Conservation (phyloP, 2,888 invertebrate genomes). For the Ophion obscuratus region DNA sequence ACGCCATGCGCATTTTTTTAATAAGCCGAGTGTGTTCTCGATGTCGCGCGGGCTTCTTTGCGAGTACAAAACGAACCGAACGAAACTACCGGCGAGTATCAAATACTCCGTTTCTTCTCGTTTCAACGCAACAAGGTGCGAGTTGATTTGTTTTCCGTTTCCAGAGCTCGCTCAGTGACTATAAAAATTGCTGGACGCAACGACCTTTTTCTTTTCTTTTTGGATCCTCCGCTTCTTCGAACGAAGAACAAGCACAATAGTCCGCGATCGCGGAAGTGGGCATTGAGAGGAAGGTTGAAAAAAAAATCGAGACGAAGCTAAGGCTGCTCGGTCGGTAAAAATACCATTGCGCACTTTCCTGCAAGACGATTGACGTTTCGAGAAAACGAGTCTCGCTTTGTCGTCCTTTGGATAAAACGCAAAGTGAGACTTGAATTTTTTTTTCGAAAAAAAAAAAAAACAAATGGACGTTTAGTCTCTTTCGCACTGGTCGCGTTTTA, state of each 20-base stretch:
- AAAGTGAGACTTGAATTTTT: not conserved
- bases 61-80: conserved; percentile 46
- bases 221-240: no score
- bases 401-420: not conserved
- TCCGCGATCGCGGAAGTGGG: not conserved
- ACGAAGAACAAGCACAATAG: not conserved
- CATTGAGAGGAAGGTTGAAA: not conserved
- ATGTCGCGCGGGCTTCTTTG: conserved; percentile 6
- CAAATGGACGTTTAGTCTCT: no score
- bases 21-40: not conserved
- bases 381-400: not conserved
- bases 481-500: not conserved
- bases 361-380: not conserved
- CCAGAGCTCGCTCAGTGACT: not conserved
- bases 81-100: conserved; percentile 52
- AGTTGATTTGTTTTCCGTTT: not conserved
- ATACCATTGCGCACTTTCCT: not conserved
- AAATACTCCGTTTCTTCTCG: conserved; percentile 20
- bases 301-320: not conserved
- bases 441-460: not conserved
- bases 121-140: not conserved
- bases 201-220: not conserved
- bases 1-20: not conserved
- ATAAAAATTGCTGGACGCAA: not conserved
- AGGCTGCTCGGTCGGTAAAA: not conserved